These are phyloP conservation scores for Aldrovandia affinis DNA, from an alignment of 2,797 vertebrate genomes.

Conservation along the genomic window DNA sequence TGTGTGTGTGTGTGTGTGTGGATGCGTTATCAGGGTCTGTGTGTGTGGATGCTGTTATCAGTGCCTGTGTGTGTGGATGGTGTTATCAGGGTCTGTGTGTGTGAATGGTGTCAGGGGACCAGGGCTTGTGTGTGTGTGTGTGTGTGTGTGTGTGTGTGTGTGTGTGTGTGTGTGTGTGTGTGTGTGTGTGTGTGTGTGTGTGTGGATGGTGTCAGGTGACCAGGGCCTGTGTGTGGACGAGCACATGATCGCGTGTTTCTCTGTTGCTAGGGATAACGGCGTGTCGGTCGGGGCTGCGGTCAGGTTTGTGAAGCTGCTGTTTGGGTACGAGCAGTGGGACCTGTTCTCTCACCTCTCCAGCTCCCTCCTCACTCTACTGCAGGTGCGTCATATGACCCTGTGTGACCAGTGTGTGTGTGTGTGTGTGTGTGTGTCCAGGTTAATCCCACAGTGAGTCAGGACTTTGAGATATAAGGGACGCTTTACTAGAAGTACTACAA, in stretches of 20 bases:
- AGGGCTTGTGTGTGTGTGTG: slow-evolving; percentile 6
- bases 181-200: too few species aligned
- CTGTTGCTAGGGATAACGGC: slow-evolving; percentile 68
- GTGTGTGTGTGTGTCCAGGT: neutral
- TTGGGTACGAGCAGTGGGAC: slow-evolving; percentile 84
- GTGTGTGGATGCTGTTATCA: too few species aligned
- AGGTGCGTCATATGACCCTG: slow-evolving; percentile 79
- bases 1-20: too few species aligned
- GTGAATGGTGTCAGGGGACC: too few species aligned
- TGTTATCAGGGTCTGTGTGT: neutral
- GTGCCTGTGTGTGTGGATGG: too few species aligned
- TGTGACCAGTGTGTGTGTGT: neutral
- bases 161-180: slow-evolving; percentile 17
- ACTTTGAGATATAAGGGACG: too few species aligned
- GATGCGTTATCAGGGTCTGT: too few species aligned
- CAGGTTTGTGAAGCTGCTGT: slow-evolving; percentile 86
- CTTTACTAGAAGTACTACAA: too few species aligned
- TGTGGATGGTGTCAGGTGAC: neutral
- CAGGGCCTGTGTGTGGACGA: neutral
- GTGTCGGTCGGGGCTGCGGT: slow-evolving; percentile 80
- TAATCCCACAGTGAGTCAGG: too few species aligned
- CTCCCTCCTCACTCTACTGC: slow-evolving; percentile 74
- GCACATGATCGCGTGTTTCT: neutral
- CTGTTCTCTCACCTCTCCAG: slow-evolving; percentile 73
- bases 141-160: neutral